phyloP scores from a whole-genome alignment of 2,797 vertebrate species.

The Pseudotriccus pelzelni region DNA sequence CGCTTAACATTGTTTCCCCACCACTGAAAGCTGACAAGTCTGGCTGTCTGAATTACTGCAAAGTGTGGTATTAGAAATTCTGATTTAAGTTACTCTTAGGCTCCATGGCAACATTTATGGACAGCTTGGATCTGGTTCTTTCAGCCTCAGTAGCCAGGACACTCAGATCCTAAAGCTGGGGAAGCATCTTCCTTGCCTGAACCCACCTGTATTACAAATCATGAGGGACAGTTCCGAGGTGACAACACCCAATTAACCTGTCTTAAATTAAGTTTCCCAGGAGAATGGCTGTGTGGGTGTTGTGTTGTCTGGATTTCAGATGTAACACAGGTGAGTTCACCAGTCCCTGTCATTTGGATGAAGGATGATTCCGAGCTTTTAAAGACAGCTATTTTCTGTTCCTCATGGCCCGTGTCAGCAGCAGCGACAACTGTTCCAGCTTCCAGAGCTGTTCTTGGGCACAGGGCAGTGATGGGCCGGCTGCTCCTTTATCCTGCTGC shows the following conservation, averaged over 20 bases:
- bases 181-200: background rate
- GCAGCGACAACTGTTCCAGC: background rate
- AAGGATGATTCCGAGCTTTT: background rate
- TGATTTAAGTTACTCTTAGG: background rate
- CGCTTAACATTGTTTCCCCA: background rate
- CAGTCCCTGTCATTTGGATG: background rate
- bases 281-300: constrained; percentile 32
- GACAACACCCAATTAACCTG: background rate
- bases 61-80: fast-evolving
- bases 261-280: background rate
- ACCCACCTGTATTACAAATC: background rate
- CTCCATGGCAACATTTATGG: background rate
- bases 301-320: background rate
- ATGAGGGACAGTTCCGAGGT: background rate
- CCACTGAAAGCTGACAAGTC: background rate
- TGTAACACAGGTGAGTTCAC: background rate
- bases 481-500: background rate
- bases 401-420: background rate
- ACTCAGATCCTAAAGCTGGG: background rate
- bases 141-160: background rate
- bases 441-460: too few relatives aligned
- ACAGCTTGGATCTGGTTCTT: background rate
- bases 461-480: background rate
- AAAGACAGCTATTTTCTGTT: background rate
- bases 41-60: background rate